phyloP scores from a whole-genome alignment of 2,797 vertebrate genomes.

The Apodemus agrarius region DNA sequence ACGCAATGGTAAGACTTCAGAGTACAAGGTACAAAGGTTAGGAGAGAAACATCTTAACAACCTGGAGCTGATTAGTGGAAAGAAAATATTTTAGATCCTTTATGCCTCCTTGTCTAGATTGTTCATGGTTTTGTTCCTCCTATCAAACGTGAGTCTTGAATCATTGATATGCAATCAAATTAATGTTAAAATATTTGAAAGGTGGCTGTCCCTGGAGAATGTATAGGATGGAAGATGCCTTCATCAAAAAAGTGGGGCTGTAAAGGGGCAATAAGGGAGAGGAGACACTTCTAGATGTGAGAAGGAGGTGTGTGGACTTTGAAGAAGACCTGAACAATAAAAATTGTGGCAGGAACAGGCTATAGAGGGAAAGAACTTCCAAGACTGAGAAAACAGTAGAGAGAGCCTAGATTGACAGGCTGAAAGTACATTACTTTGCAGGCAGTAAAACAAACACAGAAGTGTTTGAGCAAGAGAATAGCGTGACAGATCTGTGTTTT shows the following conservation, averaged over 20 bases:
- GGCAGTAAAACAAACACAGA: neutral
- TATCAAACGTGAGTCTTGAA: conserved; percentile 43
- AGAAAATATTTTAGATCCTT: neutral
- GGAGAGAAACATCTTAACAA: neutral
- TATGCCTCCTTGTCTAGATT: neutral
- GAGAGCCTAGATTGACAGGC: neutral
- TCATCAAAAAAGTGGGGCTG: conserved; percentile 24
- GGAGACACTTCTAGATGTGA: neutral
- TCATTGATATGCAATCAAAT: neutral
- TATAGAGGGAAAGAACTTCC: neutral
- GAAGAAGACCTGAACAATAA: neutral
- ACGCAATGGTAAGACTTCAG: neutral
- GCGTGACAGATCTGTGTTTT: neutral
- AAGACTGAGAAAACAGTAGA: neutral
- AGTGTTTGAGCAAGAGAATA: conserved; percentile 11
- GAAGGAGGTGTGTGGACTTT: neutral
- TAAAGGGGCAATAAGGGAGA: neutral
- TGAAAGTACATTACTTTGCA: neutral
- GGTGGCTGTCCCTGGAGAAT: neutral
- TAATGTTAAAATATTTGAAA: conserved; percentile 25
- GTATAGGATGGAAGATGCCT: neutral
- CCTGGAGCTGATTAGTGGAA: neutral
- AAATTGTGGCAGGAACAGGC: neutral
- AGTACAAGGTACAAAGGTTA: neutral
- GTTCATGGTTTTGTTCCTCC: conserved; percentile 13